These are phyloP conservation scores for Drosophila cognata DNA, from an alignment of 2,888 invertebrate species.

Conservation along the genomic window DNA sequence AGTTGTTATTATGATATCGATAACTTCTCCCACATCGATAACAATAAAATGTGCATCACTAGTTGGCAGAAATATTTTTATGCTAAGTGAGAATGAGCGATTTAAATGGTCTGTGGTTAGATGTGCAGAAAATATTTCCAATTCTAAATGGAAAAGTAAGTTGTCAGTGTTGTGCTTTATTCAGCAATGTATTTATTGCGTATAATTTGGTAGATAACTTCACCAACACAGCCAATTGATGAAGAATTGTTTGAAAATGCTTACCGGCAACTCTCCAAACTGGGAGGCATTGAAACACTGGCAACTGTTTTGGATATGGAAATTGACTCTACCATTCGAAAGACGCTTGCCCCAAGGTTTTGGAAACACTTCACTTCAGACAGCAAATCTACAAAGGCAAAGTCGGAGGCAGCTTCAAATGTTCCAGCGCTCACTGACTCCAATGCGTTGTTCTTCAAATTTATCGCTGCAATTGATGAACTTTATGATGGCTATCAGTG, in stretches of 20 bases:
- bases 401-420: slow-evolving; percentile 31
- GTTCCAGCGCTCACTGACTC: slow-evolving; percentile 53
- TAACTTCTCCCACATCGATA: not conserved
- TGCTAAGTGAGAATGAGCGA: slow-evolving; percentile 60
- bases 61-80: slow-evolving; percentile 12
- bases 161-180: not conserved
- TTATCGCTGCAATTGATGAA: slow-evolving; percentile 80
- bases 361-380: slow-evolving; percentile 78
- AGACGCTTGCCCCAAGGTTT: slow-evolving; percentile 81
- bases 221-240: slow-evolving; percentile 28
- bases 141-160: slow-evolving; percentile 75
- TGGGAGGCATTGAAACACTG: slow-evolving; percentile 50
- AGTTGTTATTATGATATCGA: not conserved
- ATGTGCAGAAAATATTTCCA: slow-evolving; percentile 77
- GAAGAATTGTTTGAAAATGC: slow-evolving; percentile 44
- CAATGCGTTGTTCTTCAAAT: slow-evolving; percentile 74
- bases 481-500: slow-evolving; percentile 75
- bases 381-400: slow-evolving; percentile 19
- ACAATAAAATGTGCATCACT: slow-evolving; percentile 5
- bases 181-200: not conserved
- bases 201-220: slow-evolving; percentile 12
- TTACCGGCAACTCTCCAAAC: slow-evolving; percentile 39
- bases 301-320: slow-evolving; percentile 78
- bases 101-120: slow-evolving; percentile 72
- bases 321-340: slow-evolving; percentile 76